A percentile compares a stretch with the other conserved stretches of the same genome.
phyloP scores from a whole-genome alignment of 2,888 invertebrate species.

The Synergus japonicus region DNA sequence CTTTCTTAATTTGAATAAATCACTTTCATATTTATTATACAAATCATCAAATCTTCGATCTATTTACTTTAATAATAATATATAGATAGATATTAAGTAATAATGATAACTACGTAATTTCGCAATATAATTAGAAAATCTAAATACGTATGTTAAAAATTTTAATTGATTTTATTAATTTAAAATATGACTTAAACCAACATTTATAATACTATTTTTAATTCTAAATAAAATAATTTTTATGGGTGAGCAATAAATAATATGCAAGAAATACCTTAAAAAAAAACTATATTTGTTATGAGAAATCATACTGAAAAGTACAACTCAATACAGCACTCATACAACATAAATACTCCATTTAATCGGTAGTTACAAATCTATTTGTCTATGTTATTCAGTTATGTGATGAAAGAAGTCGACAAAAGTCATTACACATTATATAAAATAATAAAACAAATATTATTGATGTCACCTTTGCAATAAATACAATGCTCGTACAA shows the following conservation, averaged over 20 bases:
- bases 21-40: constrained; percentile 2
- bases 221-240: background rate
- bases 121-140: background rate
- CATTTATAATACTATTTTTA: too few relatives aligned
- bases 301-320: constrained; percentile 25
- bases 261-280: background rate
- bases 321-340: constrained; percentile 47
- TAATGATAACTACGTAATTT: background rate
- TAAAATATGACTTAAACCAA: too few relatives aligned
- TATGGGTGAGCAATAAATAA: background rate
- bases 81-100: too few relatives aligned
- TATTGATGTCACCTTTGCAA: constrained; percentile 58
- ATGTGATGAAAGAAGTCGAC: constrained; percentile 15
- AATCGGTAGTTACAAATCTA: constrained; percentile 38
- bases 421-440: constrained; percentile 4
- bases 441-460: constrained; percentile 44
- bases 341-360: constrained; percentile 55
- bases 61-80: background rate
- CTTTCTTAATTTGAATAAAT: constrained; percentile 7
- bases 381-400: constrained; percentile 18
- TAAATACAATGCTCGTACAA: constrained; percentile 69
- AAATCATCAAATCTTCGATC: background rate
- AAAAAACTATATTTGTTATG: constrained; percentile 17
- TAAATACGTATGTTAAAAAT: too few relatives aligned
- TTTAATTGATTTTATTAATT: too few relatives aligned